These are phyloP conservation scores for Scartelaos histophorus DNA, from an alignment of 2,113 vertebrate species.

Conservation along the genomic window DNA sequence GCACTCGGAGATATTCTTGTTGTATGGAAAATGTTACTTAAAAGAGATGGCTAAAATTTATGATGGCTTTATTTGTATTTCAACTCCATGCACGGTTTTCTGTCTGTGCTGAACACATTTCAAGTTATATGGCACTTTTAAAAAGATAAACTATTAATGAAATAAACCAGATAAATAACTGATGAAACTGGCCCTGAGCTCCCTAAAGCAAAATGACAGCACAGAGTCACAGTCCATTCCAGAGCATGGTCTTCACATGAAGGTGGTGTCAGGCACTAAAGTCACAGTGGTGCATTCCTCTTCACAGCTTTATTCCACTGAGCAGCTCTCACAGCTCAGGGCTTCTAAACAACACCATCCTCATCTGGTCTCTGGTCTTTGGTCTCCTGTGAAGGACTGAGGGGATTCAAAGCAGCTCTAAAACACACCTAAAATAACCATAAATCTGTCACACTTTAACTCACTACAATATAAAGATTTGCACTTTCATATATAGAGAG, in stretches of 20 bases:
- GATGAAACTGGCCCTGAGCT: background rate
- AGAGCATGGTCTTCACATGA: conserved; percentile 12
- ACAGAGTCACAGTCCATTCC: background rate
- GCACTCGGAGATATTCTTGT: no score
- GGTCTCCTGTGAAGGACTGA: conserved; percentile 8
- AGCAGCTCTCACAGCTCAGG: conserved; percentile 14
- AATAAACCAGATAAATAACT: no score
- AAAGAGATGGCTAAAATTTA: no score
- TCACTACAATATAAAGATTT: background rate
- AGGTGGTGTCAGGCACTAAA: conserved; percentile 11
- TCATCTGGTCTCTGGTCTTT: conserved; percentile 4
- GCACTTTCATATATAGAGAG: background rate
- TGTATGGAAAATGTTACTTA: no score
- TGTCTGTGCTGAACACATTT: no score
- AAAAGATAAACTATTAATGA: no score
- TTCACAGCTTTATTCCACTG: conserved; percentile 33
- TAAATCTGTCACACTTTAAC: background rate
- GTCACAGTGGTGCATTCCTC: conserved; percentile 46
- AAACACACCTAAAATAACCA: background rate
- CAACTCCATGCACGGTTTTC: no score
- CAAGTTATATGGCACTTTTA: no score
- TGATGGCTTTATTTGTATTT: no score
- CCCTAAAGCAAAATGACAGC: background rate
- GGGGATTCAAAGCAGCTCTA: background rate
- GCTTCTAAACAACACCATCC: conserved; percentile 22